A percentile compares a stretch with the other conserved stretches of the same genome.
These are phyloP conservation scores for Rhopilema esculentum DNA, from an alignment of 30 jellyfish, hydroid and myxozoan genomes.

Conservation along the genomic window DNA sequence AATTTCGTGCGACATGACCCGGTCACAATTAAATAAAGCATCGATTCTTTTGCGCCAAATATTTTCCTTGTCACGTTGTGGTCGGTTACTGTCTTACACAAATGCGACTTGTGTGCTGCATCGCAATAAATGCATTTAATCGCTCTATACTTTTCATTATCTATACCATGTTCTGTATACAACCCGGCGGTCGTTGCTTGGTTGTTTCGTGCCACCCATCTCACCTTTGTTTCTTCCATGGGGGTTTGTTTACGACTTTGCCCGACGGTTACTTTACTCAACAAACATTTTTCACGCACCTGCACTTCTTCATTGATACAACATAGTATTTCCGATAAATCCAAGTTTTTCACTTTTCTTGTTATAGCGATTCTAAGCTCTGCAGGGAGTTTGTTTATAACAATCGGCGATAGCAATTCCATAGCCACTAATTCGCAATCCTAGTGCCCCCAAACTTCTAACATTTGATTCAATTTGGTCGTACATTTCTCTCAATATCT, in stretches of 20 bases:
- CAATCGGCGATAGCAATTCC: conserved; percentile 6
- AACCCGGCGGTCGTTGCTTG: conserved; percentile 9
- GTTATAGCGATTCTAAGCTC: background rate
- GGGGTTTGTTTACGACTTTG: background rate
- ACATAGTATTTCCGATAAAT: background rate
- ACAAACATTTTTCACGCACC: conserved; percentile 7
- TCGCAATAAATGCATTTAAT: conserved; percentile 20
- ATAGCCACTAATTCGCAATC: conserved; percentile 2
- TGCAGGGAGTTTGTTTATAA: background rate
- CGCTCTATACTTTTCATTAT: background rate
- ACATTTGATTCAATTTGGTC: conserved; percentile 9
- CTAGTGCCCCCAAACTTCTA: conserved; percentile 17
- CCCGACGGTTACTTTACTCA: background rate
- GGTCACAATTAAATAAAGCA: conserved; percentile 3
- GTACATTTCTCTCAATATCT: background rate
- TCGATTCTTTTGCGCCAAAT: conserved; percentile 15
- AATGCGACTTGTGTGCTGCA: conserved; percentile 18
- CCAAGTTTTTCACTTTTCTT: background rate
- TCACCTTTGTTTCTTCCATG: background rate
- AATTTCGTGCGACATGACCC: conserved; percentile 8
- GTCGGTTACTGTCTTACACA: conserved; percentile 2
- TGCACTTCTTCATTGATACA: conserved; percentile 22
- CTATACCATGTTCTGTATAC: background rate
- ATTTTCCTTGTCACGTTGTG: conserved; percentile 11
- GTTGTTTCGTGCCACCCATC: background rate